Base-by-base conservation (phyloP, 2,113 vertebrate genomes). In the Danio rerio region DNA sequence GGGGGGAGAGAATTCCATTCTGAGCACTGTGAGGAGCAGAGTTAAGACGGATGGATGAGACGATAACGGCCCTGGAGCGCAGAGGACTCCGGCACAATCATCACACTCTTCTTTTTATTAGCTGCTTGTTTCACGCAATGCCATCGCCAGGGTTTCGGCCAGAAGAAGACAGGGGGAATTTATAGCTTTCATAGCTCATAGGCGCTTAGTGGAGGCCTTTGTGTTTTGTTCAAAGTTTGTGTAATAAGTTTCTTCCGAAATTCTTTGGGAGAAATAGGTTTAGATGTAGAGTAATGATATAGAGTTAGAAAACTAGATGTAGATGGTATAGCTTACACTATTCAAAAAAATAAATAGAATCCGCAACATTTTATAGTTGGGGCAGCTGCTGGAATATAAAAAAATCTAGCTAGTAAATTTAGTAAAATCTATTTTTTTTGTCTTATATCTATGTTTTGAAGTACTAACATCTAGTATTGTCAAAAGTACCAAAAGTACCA, bases 11-110 rank as follows among this genome's bases (percentile, higher is more conserved):
- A 47, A 82, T 79, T 47, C 70, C 31, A 73, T 73, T 61, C 62
- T 18, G 20, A 15, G 40, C 76, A 55, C 73, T 49, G 65, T 65
- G 62, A 78, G 55, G 76, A 21, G 52, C 53, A 78, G 85, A 81
- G 82, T 84, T 71, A 66, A 47, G 47, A 16, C 47, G 13, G 76
- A 70, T 21, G 50, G 55, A 31, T 58, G 56, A 78, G 87, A 53
- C 50, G 49, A 9, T 49, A 90, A 88, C 88, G 58, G 59, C 31
- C 61, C 31, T 21, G 58, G 59, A 79, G 76, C n/a, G 9, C 13
- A 5, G 12, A 81, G 53, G 80, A 52, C 21, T 84, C 87, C 85
- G 81, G 72, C 70, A 66, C 70, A 83, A 87, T 84, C 78, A 81
- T 42, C 68, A 66, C 58, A n/a, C 63, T 52, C 76, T 83, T 81